A percentile compares a stretch with the other conserved stretches of the same genome.
phyloP scores from a whole-genome alignment of 2,888 invertebrate species.

The Aphrophora alni region DNA sequence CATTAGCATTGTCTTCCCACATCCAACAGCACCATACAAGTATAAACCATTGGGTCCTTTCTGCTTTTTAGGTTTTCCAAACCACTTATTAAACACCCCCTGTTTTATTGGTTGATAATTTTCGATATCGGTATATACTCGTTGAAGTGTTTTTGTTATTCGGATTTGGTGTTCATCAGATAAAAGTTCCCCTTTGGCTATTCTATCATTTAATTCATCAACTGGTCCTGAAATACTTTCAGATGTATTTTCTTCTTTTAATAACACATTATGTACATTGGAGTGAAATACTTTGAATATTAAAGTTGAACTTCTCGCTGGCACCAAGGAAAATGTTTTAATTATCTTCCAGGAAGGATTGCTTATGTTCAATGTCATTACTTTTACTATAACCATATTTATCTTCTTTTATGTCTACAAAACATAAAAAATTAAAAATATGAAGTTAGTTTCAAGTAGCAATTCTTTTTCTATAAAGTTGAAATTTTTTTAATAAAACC shows the following conservation, averaged over 20 bases:
- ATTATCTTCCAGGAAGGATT: background rate
- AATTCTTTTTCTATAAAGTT: no score
- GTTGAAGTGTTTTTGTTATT: constrained; percentile 73
- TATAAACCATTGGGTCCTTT: constrained; percentile 81
- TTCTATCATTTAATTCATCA: constrained; percentile 63
- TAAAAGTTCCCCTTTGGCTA: constrained; percentile 65
- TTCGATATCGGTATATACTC: constrained; percentile 69
- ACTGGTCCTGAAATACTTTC: constrained; percentile 58
- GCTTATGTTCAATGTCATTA: background rate
- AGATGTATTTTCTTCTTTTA: background rate
- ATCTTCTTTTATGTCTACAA: no score
- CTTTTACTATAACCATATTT: background rate
- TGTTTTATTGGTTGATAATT: constrained; percentile 64
- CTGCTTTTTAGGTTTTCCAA: constrained; percentile 50
- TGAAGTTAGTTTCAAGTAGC: no score
- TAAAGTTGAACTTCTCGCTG: background rate
- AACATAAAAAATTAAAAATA: no score
- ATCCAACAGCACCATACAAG: constrained; percentile 89
- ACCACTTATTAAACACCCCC: constrained; percentile 58
- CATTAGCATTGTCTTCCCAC: constrained; percentile 99
- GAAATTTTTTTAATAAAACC: no score
- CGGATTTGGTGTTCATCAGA: constrained; percentile 75
- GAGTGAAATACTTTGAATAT: background rate
- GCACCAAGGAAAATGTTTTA: background rate
- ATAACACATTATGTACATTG: background rate